A percentile compares a stretch with the other conserved stretches of the same genome.
Evolutionary conservation across 2,888 invertebrate genomes (phyloP).

Genomic region (Tipula lateralis): DNA sequence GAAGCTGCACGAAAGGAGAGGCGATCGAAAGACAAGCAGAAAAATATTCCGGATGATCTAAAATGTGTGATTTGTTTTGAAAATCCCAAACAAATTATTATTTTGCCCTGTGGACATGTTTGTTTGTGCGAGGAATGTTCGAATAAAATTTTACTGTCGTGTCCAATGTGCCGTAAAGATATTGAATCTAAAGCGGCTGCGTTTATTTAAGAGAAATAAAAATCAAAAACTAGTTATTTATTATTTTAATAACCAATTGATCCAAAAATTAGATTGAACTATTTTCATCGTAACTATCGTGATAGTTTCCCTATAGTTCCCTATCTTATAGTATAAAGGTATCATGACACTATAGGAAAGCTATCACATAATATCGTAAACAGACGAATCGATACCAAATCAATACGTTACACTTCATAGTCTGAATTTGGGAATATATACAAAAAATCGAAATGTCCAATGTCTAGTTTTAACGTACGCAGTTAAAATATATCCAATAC

Average conservation of each 20-base stretch:
- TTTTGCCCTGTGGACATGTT: constrained; percentile 86
- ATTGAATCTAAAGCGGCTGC: constrained; percentile 70
- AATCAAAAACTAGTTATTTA: constrained; percentile 34
- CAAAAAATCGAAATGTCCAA: too few species aligned
- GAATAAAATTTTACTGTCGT: constrained; percentile 59
- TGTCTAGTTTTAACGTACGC: too few species aligned
- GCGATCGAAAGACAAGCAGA: constrained; percentile 50
- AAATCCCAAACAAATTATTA: constrained; percentile 78
- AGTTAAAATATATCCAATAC: too few species aligned
- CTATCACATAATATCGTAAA: too few species aligned
- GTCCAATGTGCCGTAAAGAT: constrained; percentile 73
- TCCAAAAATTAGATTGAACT: neutral
- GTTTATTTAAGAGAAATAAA: constrained; percentile 58
- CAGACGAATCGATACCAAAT: too few species aligned
- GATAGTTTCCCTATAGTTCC: neutral
- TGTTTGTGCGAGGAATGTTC: constrained; percentile 85
- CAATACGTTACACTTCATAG: too few species aligned
- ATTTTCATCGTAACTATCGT: neutral
- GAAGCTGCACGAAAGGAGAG: constrained; percentile 63
- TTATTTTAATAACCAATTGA: neutral
- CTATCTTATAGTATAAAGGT: too few species aligned
- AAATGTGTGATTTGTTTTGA: constrained; percentile 80
- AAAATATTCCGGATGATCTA: constrained; percentile 53
- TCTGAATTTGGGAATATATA: too few species aligned
- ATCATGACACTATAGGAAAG: neutral